phyloP scores from a whole-genome alignment of 2,113 vertebrate species.

The Globicephala melas region DNA sequence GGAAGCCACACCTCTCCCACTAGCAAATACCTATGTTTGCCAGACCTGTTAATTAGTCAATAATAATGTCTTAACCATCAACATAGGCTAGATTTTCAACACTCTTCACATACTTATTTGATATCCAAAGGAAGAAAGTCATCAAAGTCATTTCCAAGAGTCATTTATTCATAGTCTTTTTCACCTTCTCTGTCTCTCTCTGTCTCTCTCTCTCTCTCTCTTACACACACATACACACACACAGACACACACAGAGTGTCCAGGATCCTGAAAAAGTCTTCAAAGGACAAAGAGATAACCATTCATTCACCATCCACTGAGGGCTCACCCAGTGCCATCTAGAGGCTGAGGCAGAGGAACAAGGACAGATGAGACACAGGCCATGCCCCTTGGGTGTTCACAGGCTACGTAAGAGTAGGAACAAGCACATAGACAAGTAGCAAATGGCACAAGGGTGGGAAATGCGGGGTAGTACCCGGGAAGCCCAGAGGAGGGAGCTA shows the following conservation, averaged over 20 bases:
- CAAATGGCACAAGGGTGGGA: not conserved
- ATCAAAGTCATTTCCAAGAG: not conserved
- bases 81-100: not conserved
- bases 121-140: not conserved
- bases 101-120: not conserved
- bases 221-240: not conserved
- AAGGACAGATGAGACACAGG: not conserved
- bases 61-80: not conserved
- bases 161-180: not conserved
- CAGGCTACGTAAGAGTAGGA: not conserved
- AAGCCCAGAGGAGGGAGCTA: conserved; percentile 65
- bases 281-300: not conserved
- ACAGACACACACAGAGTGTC: not conserved
- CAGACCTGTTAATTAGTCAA: not conserved
- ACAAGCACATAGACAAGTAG: not conserved
- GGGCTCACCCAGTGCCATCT: not conserved
- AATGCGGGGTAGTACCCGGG: not conserved
- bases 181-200: not conserved
- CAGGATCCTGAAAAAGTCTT: not conserved
- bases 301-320: not conserved
- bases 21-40: not conserved
- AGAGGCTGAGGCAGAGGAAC: not conserved
- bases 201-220: too few relatives aligned
- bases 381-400: not conserved
- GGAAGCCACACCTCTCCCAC: not conserved